Percentiles rank a stretch among this genome's conserved stretches.
These are phyloP conservation scores for Anoplius nigerrimus DNA, from an alignment of 2,888 invertebrate genomes.

Conservation along the genomic window DNA sequence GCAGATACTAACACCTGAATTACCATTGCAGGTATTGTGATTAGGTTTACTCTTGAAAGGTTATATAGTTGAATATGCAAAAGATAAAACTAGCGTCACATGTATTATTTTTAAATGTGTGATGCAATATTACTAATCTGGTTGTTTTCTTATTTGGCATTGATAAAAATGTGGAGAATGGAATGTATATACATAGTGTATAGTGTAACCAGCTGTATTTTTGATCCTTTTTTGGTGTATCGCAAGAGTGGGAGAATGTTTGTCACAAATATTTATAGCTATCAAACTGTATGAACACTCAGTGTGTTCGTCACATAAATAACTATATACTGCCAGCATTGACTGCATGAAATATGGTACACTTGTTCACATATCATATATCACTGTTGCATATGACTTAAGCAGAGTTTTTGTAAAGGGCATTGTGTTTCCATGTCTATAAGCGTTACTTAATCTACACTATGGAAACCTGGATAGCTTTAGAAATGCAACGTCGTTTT, in stretches of 20 bases:
- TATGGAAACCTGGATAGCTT: no score
- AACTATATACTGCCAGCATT: slow-evolving; percentile 29
- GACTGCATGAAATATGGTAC: slow-evolving; percentile 65
- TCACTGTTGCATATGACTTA: slow-evolving; percentile 57
- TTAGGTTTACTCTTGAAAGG: slow-evolving; percentile 3
- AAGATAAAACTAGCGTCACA: no score
- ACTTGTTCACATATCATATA: slow-evolving; percentile 58
- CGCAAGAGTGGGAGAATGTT: no score
- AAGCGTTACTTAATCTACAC: no score
- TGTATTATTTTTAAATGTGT: neutral
- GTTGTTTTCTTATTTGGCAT: neutral
- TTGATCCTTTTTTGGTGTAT: neutral
- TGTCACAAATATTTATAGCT: no score
- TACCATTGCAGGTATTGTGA: slow-evolving; percentile 58
- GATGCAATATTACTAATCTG: neutral
- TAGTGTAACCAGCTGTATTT: neutral
- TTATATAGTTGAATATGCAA: neutral
- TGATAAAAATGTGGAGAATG: neutral
- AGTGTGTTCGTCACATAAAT: neutral
- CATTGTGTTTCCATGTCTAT: slow-evolving; percentile 3
- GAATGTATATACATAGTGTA: neutral
- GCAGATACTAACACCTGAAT: slow-evolving; percentile 79
- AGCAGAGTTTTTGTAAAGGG: slow-evolving; percentile 28
- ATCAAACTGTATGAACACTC: neutral
- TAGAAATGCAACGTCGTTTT: no score